Evolutionary conservation across 1,140 invertebrate species (phyloP).

Genomic region (Dinoponera quadriceps): DNA sequence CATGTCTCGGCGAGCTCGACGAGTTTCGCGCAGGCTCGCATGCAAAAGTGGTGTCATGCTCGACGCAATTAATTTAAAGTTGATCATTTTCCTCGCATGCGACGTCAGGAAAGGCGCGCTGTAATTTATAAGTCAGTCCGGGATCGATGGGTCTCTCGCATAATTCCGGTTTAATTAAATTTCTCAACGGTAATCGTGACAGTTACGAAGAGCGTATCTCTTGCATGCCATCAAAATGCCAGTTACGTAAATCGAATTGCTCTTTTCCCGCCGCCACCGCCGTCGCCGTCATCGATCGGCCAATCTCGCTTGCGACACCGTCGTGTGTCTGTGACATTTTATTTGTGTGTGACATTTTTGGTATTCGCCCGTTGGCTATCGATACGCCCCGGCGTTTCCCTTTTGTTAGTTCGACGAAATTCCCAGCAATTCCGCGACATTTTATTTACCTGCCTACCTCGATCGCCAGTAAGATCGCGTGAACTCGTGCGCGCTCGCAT

Average conservation of each 20-base stretch:
- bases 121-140: slow-evolving; percentile 45
- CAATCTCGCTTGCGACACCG: slow-evolving; percentile 44
- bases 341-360: slow-evolving; percentile 47
- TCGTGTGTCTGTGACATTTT: slow-evolving; percentile 38
- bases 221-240: slow-evolving; percentile 59
- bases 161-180: slow-evolving; percentile 62
- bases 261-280: slow-evolving; percentile 35
- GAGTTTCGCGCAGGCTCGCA: not conserved
- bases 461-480: not conserved
- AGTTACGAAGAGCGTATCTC: slow-evolving; percentile 56
- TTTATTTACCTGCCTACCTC: slow-evolving; percentile 14
- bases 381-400: not conserved
- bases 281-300: slow-evolving; percentile 18
- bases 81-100: slow-evolving; percentile 29
- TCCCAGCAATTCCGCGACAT: slow-evolving; percentile 28
- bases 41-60: not conserved
- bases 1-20: not conserved
- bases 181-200: slow-evolving; percentile 59
- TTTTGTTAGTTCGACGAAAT: slow-evolving; percentile 33
- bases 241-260: slow-evolving; percentile 60
- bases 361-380: slow-evolving; percentile 33
- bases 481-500: not conserved
- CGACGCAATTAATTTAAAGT: slow-evolving; percentile 38
- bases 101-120: slow-evolving; percentile 18
- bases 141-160: slow-evolving; percentile 35